Conservation (phyloP, 2,888 invertebrate species). For the Abrostola triplasia region DNA sequence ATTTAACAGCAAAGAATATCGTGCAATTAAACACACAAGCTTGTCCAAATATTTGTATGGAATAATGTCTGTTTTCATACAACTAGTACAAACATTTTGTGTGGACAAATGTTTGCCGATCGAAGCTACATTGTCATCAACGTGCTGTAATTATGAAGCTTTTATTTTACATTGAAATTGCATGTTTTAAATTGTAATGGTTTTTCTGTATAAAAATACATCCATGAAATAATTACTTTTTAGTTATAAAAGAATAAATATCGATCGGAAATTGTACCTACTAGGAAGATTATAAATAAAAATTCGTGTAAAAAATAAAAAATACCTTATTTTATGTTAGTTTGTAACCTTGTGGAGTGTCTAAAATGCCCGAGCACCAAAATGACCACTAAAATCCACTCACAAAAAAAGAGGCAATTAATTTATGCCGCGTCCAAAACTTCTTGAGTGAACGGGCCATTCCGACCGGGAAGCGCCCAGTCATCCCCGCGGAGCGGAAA, state of each 20-base stretch:
- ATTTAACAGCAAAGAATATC: background rate
- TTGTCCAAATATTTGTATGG: background rate
- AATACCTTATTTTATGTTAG: no score
- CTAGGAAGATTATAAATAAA: no score
- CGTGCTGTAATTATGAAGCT: background rate
- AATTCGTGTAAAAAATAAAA: no score
- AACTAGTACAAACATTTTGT: background rate
- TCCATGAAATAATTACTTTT: no score
- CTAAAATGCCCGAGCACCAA: background rate
- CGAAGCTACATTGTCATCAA: background rate
- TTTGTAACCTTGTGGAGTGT: background rate
- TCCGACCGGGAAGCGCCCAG: slow-evolving; percentile 65
- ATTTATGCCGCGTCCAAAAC: slow-evolving; percentile 64
- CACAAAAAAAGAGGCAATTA: slow-evolving; percentile 36
- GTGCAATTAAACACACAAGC: background rate
- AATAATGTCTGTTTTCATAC: slow-evolving; percentile 2
- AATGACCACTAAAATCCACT: slow-evolving; percentile 7
- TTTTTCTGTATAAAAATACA: no score
- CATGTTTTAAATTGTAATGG: background rate
- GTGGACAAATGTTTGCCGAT: slow-evolving; percentile 2
- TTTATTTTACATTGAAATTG: background rate
- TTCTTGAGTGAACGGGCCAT: slow-evolving; percentile 58
- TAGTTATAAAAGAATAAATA: no score
- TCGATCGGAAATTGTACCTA: no score
- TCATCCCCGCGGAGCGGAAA: slow-evolving; percentile 66